Conservation (phyloP, 1,140 invertebrate species). For the Drosophila pruinosa region DNA sequence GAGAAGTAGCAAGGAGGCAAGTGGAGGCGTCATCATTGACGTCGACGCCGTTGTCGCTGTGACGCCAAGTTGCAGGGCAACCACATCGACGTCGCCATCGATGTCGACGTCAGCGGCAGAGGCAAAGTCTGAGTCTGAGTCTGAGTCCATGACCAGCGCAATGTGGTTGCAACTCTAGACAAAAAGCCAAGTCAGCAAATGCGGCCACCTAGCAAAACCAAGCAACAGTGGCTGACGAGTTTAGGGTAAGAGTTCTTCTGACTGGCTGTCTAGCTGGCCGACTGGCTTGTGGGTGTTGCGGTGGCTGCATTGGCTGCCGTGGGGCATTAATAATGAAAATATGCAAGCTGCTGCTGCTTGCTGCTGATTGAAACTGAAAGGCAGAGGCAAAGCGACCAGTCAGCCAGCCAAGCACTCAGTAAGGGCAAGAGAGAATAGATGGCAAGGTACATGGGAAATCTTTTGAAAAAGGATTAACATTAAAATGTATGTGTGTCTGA, state of each 20-base stretch:
- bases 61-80: constrained; percentile 31
- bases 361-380: constrained; percentile 76
- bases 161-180: constrained; percentile 79
- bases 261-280: constrained; percentile 34
- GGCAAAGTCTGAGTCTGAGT: constrained; percentile 49
- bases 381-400: too few species aligned
- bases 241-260: neutral
- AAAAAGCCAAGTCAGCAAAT: constrained; percentile 78
- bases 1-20: neutral
- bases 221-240: neutral
- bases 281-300: constrained; percentile 40
- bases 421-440: neutral
- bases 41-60: constrained; percentile 4
- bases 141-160: constrained; percentile 75
- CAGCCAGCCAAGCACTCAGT: constrained; percentile 2
- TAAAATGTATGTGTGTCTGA: constrained; percentile 46
- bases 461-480: constrained; percentile 81
- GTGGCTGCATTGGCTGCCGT: constrained; percentile 62
- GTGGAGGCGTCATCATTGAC: constrained; percentile 3
- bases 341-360: constrained; percentile 66
- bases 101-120: neutral
- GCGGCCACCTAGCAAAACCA: constrained; percentile 42
- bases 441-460: constrained; percentile 50
- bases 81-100: constrained; percentile 23
- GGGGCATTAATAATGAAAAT: constrained; percentile 78